These are phyloP conservation scores for Elymnias hypermnestra DNA, from an alignment of 1,140 invertebrate species.

Conservation along the genomic window DNA sequence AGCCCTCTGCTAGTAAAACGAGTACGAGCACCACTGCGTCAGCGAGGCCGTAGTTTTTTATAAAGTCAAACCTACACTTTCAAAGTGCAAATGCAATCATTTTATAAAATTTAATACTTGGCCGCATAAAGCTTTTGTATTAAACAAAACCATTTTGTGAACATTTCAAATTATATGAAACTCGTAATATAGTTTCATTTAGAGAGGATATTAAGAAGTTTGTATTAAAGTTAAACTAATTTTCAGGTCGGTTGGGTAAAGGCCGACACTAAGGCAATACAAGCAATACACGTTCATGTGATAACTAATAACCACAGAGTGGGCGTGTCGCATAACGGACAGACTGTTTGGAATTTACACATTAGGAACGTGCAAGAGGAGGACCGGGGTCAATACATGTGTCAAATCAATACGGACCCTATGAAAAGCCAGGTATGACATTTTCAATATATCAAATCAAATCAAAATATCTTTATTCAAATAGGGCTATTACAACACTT, in stretches of 20 bases:
- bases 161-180: not conserved
- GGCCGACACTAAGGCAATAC: slow-evolving; percentile 89
- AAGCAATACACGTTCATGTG: slow-evolving; percentile 92
- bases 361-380: slow-evolving; percentile 88
- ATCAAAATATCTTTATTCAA: too few species aligned
- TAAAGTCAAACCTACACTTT: too few species aligned
- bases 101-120: too few species aligned
- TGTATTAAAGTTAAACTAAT: slow-evolving; percentile 16
- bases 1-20: too few species aligned
- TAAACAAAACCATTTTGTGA: not conserved
- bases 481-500: too few species aligned
- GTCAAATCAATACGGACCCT: slow-evolving; percentile 89
- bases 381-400: slow-evolving; percentile 90
- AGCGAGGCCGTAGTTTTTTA: too few species aligned
- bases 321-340: slow-evolving; percentile 86
- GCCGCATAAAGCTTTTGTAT: too few species aligned
- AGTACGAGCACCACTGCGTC: too few species aligned
- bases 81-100: too few species aligned
- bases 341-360: slow-evolving; percentile 89
- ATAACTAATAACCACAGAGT: slow-evolving; percentile 91
- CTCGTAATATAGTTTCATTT: slow-evolving; percentile 1
- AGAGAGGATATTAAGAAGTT: slow-evolving; percentile 6
- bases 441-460: not conserved
- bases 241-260: slow-evolving; percentile 92
- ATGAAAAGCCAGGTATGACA: slow-evolving; percentile 86